Base-by-base conservation (phyloP, 2,888 invertebrate species). In the Tetragonisca angustula region DNA sequence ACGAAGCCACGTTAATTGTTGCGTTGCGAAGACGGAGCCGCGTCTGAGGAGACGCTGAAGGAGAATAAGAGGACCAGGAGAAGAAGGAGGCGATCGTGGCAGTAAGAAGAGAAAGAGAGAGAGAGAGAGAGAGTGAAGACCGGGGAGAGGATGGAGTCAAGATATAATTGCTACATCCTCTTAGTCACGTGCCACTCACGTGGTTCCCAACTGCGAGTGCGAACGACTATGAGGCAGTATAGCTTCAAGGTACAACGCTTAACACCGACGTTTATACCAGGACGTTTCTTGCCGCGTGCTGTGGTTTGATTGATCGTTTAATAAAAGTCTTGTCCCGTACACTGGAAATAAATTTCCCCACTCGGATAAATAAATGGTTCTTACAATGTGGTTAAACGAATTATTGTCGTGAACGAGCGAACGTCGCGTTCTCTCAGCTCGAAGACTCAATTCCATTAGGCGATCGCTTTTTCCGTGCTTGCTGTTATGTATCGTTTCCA, bases 101-200 rank as follows among this genome's bases (percentile, higher is more conserved):
- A 76, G 71, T 79, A 80, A 84, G 83, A 86, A 17, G 27, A 27
- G 11, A 56, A 19, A 61, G 2, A 59, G 24, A 24, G n/a, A 24
- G 17, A 61, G 27, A 17, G 27, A 19, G 62, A 83, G 83, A 87
- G 85, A 62, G 32, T 2, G 79, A 80, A 90, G 83, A 77, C 77
- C 65, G 85, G 88, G 84, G 88, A 87, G 88, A 90, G 89, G 90
- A 90, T 87, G 88, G 87, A 90, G 91, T 89, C 87, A 89, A 90
- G 92, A 92, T 92, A 90, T 92, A 92, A 93, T 93, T 92, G 92
- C 93, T 90, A 91, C 91, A 92, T 92, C 92, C 92, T 92, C 92
- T 92, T 90, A 91, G 92, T 93, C 93, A 92, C 92, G 92, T 92
- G 92, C 93, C 92, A 89, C 91, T 92, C 92, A 91, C 92, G 91